Evolutionary conservation across 2,888 invertebrate species (phyloP).

Genomic region (Acanthosepion lycidas): DNA sequence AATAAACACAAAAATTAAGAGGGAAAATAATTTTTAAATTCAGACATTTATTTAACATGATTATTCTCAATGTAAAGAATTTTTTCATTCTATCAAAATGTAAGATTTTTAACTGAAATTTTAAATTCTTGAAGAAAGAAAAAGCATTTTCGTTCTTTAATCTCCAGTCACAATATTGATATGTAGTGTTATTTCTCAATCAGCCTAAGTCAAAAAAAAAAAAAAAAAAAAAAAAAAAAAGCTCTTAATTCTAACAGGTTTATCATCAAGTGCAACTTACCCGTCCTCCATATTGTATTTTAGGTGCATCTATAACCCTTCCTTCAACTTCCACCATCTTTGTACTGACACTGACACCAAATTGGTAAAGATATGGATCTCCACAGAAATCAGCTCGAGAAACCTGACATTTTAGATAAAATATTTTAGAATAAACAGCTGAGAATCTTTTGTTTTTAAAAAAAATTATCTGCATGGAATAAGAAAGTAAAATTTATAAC

Average conservation of each 20-base stretch:
- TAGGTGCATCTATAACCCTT: constrained; percentile 97
- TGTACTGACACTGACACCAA: constrained; percentile 97
- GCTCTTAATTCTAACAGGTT: neutral
- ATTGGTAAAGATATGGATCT: constrained; percentile 98
- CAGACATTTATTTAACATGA: neutral
- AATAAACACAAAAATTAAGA: neutral
- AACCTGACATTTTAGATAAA: neutral
- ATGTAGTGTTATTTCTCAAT: neutral
- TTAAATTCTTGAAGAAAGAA: neutral
- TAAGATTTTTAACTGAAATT: neutral
- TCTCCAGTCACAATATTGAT: neutral
- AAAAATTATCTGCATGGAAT: neutral
- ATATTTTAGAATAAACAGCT: neutral
- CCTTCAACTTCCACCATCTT: constrained; percentile 99
- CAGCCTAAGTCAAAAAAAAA: neutral
- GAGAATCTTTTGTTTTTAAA: neutral
- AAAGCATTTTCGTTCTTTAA: neutral
- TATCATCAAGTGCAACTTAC: constrained; percentile 79
- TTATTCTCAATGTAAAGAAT: neutral
- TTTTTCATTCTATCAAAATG: neutral
- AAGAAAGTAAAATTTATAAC: neutral
- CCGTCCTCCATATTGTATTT: constrained; percentile 98
- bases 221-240: constrained; percentile 43
- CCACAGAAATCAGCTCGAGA: constrained; percentile 94
- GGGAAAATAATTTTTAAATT: neutral